Evolutionary conservation across 1,140 invertebrate species (phyloP).

Genomic region (Ylistrum balloti): DNA sequence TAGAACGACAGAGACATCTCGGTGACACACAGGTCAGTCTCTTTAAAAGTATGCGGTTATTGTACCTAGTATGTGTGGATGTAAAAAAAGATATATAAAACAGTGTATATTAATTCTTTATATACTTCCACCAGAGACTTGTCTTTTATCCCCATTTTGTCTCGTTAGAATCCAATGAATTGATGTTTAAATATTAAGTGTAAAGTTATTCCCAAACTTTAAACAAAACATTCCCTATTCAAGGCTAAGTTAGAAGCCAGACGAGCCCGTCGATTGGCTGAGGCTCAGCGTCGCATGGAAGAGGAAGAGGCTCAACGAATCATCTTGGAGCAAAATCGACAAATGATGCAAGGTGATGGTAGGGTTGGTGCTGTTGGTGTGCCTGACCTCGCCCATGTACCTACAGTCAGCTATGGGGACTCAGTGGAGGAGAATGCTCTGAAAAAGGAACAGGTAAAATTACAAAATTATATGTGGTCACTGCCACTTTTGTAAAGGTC

Average conservation of each 20-base stretch:
- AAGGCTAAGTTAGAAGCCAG: conserved; percentile 76
- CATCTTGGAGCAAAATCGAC: conserved; percentile 74
- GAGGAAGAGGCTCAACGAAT: conserved; percentile 76
- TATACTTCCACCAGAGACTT: too few species aligned
- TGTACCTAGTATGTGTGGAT: too few species aligned
- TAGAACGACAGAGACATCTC: conserved; percentile 73
- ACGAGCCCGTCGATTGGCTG: conserved; percentile 68
- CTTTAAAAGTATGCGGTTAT: too few species aligned
- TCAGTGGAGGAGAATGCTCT: conserved; percentile 76
- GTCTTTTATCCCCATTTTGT: too few species aligned
- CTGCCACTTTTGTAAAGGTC: too few species aligned
- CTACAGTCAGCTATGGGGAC: conserved; percentile 71
- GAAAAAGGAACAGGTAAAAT: conserved; percentile 76
- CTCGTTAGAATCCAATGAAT: too few species aligned
- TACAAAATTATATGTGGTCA: too few species aligned
- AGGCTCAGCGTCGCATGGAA: conserved; percentile 71
- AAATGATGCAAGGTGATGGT: conserved; percentile 69
- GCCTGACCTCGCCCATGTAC: conserved; percentile 72
- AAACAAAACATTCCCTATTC: background rate
- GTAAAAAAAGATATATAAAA: too few species aligned
- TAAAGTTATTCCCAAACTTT: too few species aligned
- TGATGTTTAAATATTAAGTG: too few species aligned
- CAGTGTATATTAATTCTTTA: too few species aligned
- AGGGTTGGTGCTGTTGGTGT: conserved; percentile 44
- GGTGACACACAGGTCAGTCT: conserved; percentile 73